Percentiles rank a stretch among this genome's conserved stretches.
These are phyloP conservation scores for Parotocinclus haroldoi DNA, from an alignment of 2,797 vertebrate genomes.

Conservation along the genomic window DNA sequence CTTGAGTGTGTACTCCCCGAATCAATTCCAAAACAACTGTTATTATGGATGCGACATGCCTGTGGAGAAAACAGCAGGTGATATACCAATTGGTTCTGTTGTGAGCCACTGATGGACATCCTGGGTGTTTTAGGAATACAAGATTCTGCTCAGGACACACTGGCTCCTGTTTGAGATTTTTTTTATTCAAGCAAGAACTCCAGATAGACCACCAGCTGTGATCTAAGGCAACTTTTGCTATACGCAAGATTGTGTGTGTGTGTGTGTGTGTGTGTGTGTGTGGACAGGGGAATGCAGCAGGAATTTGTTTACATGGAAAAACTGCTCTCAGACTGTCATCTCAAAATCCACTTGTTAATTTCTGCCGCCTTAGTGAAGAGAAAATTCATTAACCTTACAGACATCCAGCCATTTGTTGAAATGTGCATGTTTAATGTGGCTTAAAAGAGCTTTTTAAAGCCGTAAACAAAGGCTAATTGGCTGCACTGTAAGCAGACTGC, in stretches of 20 bases:
- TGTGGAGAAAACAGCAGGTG: conserved; percentile 23
- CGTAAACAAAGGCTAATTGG: conserved; percentile 69
- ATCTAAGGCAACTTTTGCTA: conserved; percentile 57
- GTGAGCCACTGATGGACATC: not conserved
- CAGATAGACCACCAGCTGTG: conserved; percentile 57
- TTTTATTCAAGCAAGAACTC: conserved; percentile 47
- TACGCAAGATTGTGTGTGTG: conserved; percentile 42
- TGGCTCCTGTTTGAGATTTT: conserved; percentile 31
- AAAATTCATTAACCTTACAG: conserved; percentile 78
- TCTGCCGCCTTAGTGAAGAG: conserved; percentile 63
- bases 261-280: conserved; percentile 42
- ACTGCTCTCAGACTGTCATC: conserved; percentile 59
- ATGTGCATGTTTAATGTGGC: conserved; percentile 76
- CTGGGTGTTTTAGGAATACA: conserved; percentile 7
- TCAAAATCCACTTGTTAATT: conserved; percentile 70
- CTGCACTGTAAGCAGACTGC: conserved; percentile 51
- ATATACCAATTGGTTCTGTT: conserved; percentile 12
- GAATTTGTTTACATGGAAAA: conserved; percentile 65
- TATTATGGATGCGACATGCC: conserved; percentile 2
- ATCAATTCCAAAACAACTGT: not conserved
- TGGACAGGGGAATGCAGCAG: conserved; percentile 49
- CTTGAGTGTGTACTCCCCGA: not conserved
- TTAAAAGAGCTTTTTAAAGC: conserved; percentile 75
- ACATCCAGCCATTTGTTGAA: conserved; percentile 66
- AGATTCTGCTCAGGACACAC: conserved; percentile 18